Base-by-base conservation (phyloP, 2,888 invertebrate genomes). In the Leptinotarsa tumamoca region DNA sequence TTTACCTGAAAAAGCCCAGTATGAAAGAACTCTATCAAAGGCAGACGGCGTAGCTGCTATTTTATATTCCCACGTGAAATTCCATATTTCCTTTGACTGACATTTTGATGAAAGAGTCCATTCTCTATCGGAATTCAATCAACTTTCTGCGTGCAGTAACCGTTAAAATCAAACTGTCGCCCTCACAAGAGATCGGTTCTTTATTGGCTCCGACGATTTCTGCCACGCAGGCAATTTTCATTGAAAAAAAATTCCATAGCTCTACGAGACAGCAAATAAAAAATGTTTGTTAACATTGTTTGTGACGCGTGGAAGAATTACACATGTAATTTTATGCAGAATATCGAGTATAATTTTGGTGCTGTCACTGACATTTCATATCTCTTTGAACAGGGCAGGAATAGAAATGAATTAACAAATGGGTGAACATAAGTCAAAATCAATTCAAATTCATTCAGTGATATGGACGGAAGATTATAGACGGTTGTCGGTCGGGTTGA, bases 81-180 rank as follows among this genome's bases (percentile, higher is more conserved):
- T 58, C 15, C 58, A 58, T 23, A 58, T 58, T 21, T 15, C 13
- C 4, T 15, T 13, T 23, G 10, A 58, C 58, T 58, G 58, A 15
- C 58, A 58, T 15, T 58, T 23, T 21, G 21, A 58, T 23, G 23
- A 58, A 58, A 58, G 18, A 27, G 21, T 27, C 15, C 15, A 52
- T 58, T 58, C 13, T 23, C 58, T 23, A 18, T 54, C 10, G 18
- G 54, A 54, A 54, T 54, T 54, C 54, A 54, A 54, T 54, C 54
- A 54, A 18, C 58, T 58, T 23, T 58, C 23, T 23, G 3, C 58
- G 23, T 27, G 58, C 58, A 15, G 13, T 21, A 21, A 21, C 23
- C 58, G 21, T 58, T 58, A 27, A 58, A 58, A 58, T 58, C 14
- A 21, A 58, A 58, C 58, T 23, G 58, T 23, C 58, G 58, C 4